Percentiles rank a stretch among this genome's conserved stretches.
Conservation (phyloP, 2,888 invertebrate species). For the Nasonovia ribisnigri region DNA sequence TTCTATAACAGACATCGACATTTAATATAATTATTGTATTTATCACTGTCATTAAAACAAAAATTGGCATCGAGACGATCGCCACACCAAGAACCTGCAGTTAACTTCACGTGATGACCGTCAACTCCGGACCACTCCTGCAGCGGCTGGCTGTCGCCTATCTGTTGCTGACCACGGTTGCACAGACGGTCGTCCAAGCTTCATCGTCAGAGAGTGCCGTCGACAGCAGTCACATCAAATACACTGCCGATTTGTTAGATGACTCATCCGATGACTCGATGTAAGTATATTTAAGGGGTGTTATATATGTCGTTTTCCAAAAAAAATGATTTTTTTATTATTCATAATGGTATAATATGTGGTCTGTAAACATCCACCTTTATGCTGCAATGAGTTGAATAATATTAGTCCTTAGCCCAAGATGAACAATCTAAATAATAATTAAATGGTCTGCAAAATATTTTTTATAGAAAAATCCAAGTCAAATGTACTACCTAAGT, state of each 20-base stretch:
- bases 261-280: not conserved
- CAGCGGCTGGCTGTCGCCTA: not conserved
- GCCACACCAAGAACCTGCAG: not conserved
- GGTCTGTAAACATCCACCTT: not conserved
- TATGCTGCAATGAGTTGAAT: not conserved
- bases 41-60: not conserved
- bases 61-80: not conserved
- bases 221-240: not conserved
- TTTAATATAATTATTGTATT: not conserved
- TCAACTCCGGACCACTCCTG: too few relatives aligned
- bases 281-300: not conserved
- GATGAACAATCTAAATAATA: not conserved
- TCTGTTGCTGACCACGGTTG: not conserved
- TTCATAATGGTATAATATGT: not conserved
- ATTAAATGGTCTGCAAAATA: not conserved
- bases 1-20: not conserved
- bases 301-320: not conserved
- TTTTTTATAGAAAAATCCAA: not conserved
- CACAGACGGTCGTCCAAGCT: too few relatives aligned
- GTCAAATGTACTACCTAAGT: not conserved
- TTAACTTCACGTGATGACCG: not conserved
- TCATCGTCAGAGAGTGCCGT: not conserved
- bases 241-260: slow-evolving; percentile 26
- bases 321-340: not conserved
- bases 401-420: not conserved